phyloP scores from a whole-genome alignment of 1,140 invertebrate genomes.

The Caerostris extrusa region DNA sequence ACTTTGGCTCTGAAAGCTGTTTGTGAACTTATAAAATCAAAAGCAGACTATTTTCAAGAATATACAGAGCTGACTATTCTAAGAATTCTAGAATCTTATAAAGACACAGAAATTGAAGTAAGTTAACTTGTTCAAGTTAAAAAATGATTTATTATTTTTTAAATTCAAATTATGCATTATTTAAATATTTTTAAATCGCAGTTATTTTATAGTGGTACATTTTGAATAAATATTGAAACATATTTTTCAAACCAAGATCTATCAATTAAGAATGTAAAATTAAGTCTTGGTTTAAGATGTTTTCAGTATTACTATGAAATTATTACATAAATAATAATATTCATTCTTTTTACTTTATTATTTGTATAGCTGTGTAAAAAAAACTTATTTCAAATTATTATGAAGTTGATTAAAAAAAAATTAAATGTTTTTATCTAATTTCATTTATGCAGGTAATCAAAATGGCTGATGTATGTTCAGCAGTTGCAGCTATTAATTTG shows the following conservation, averaged over 20 bases:
- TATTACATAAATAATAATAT: too few relatives aligned
- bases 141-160: neutral
- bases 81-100: conserved; percentile 92
- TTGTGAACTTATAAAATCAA: conserved; percentile 90
- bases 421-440: neutral
- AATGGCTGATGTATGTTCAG: conserved; percentile 86
- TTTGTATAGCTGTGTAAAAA: too few relatives aligned
- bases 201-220: too few relatives aligned
- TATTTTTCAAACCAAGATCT: too few relatives aligned
- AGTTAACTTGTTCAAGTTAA: conserved; percentile 41
- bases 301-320: too few relatives aligned
- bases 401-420: neutral
- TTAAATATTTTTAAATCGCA: neutral
- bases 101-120: conserved; percentile 88
- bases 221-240: too few relatives aligned
- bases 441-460: conserved; percentile 82
- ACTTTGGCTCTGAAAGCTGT: conserved; percentile 89
- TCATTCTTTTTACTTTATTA: too few relatives aligned
- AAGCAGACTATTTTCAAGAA: conserved; percentile 89
- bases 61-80: conserved; percentile 94
- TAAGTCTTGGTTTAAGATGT: too few relatives aligned
- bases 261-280: too few relatives aligned
- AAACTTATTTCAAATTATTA: too few relatives aligned
- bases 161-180: neutral
- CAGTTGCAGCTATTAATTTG: conserved; percentile 88